Conservation (phyloP, 2,797 vertebrate genomes). For the Gorsachius magnificus region DNA sequence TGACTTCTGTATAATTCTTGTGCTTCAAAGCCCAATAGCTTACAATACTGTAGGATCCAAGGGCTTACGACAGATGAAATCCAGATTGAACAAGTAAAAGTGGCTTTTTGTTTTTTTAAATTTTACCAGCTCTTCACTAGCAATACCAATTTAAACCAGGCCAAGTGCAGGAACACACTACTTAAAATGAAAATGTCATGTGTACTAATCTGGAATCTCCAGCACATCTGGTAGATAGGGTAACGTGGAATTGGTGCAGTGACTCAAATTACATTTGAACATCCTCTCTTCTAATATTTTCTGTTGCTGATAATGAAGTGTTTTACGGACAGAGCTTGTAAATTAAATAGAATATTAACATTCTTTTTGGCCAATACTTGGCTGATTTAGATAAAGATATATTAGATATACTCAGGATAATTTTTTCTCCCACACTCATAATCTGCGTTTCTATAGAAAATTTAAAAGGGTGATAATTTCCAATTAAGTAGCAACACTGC, state of each 20-base stretch:
- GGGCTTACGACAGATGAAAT: neutral
- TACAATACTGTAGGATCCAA: neutral
- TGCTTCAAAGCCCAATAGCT: neutral
- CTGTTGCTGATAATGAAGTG: neutral
- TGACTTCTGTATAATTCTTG: neutral
- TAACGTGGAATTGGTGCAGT: neutral
- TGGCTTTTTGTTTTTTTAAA: neutral
- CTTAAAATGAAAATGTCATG: neutral
- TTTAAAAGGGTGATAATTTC: neutral
- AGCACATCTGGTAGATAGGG: neutral
- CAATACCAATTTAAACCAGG: neutral
- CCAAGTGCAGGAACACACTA: neutral
- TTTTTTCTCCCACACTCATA: neutral
- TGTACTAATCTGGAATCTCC: neutral
- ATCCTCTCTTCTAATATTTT: neutral
- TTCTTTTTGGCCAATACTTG: neutral
- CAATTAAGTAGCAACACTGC: neutral
- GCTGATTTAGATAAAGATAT: conserved; percentile 3
- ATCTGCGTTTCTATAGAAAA: neutral
- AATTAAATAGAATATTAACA: neutral
- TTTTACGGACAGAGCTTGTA: neutral
- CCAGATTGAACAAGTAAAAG: neutral
- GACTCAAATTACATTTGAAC: neutral
- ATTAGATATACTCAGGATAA: neutral
- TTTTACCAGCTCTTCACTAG: neutral